Percentiles rank a stretch among this genome's conserved stretches.
phyloP scores from a whole-genome alignment of 92 coral and sea anemone genomes.

The Actinernus sp. region DNA sequence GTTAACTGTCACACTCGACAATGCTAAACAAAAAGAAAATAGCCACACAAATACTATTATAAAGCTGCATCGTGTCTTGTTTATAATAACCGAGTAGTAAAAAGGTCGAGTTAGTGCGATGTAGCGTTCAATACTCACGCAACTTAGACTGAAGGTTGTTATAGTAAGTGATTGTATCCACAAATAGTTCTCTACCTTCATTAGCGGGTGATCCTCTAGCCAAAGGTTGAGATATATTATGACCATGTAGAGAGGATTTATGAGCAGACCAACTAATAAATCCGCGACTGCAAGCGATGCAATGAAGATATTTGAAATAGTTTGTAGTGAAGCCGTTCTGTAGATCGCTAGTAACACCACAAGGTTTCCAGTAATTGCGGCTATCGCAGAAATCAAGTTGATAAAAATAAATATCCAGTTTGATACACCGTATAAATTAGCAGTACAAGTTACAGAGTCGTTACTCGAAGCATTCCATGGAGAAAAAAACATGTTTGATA shows the following conservation, averaged over 20 bases:
- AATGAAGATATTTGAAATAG: conserved; percentile 50
- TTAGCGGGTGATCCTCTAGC: conserved; percentile 22
- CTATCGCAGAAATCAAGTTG: background rate
- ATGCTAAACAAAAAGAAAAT: background rate
- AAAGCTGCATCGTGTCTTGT: conserved; percentile 5
- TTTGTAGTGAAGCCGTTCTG: conserved; percentile 15
- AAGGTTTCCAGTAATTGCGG: conserved; percentile 19
- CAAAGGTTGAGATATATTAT: conserved; percentile 18
- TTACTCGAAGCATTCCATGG: too few species aligned
- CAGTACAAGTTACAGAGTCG: too few species aligned
- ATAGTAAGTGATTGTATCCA: conserved; percentile 45
- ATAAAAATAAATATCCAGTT: background rate
- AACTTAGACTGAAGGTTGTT: conserved; percentile 23
- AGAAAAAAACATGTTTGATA: too few species aligned
- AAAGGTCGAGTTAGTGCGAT: conserved; percentile 18
- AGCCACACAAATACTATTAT: conserved; percentile 3
- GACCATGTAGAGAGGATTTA: conserved; percentile 52
- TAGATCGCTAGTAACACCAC: conserved; percentile 44
- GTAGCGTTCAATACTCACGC: conserved; percentile 36
- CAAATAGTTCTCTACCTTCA: conserved; percentile 28
- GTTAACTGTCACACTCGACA: conserved; percentile 1
- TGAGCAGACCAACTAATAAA: conserved; percentile 49
- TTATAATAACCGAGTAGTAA: conserved; percentile 1
- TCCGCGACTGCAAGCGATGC: conserved; percentile 59
- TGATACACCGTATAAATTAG: background rate